Conservation (phyloP, 2,888 invertebrate species). For the Crossocerus cetratus region DNA sequence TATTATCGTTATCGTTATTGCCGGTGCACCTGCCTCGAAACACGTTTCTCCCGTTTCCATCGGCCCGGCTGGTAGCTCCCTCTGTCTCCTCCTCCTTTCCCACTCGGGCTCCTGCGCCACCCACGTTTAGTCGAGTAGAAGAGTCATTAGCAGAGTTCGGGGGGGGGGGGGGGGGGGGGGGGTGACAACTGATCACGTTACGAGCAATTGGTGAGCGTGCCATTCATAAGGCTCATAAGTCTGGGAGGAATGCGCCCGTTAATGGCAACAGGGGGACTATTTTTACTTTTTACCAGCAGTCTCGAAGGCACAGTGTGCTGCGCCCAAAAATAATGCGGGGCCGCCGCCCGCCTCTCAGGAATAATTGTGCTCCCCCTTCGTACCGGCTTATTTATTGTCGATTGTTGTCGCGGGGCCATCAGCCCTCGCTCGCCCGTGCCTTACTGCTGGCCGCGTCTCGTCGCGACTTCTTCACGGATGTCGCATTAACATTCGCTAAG, state of each 20-base stretch:
- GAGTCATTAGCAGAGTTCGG: neutral
- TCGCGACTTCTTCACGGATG: slow-evolving; percentile 23
- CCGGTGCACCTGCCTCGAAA: slow-evolving; percentile 16
- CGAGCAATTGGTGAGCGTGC: neutral
- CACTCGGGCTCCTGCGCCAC: neutral
- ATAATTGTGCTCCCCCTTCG: slow-evolving; percentile 31
- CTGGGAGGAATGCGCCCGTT: neutral
- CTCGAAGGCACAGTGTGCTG: neutral
- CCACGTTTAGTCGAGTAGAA: neutral
- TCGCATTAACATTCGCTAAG: slow-evolving; percentile 43
- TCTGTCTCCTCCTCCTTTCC: neutral
- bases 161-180: neutral
- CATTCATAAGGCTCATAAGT: neutral
- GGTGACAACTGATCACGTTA: neutral
- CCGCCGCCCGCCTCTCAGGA: slow-evolving; percentile 32
- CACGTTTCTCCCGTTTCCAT: slow-evolving; percentile 22
- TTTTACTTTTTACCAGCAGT: neutral
- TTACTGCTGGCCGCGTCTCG: neutral
- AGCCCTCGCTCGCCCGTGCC: neutral
- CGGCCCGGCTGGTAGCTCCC: neutral
- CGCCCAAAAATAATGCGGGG: slow-evolving; percentile 22
- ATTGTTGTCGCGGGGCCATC: slow-evolving; percentile 47
- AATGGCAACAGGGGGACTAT: neutral
- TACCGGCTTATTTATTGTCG: slow-evolving; percentile 45
- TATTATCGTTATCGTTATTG: slow-evolving; percentile 42